Base-by-base conservation (phyloP, 2,113 vertebrate genomes). In the Gambusia affinis region DNA sequence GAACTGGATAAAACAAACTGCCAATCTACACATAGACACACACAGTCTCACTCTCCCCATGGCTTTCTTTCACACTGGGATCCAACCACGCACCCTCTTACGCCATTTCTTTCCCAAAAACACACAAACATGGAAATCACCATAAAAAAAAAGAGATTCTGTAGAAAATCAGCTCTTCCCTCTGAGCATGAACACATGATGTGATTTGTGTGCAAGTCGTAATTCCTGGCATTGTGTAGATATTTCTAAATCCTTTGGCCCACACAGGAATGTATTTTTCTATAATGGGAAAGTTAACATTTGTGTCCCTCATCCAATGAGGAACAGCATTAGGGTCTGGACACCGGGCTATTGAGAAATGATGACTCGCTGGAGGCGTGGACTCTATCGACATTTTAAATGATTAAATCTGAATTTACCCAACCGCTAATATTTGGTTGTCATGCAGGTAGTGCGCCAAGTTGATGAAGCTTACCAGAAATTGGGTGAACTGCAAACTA, bases 1-100 rank as follows among this genome's bases (percentile, higher is more conserved):
- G 3, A 30, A 30, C 30, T 76, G 78, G 82, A 86, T 80, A 75
- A 70, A 79, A 31, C 35, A 7, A 69, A 67, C 39, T 83, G 85
- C 81, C 83, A 83, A 28, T 15, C 1, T 1, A 70, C 73, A 83
- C 73, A 80, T 75, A 75, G 64, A 68, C 11, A 75, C 72, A 76
- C 28, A 77, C 72, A 75, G 69, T 80, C 22, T 64, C 19, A 19
- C 60, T 63, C 42, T 72, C 54, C 73, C 76, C 60, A 30, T 79
- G 69, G 69, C 61, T 15, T 5, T 79, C 70, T 27, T 83, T 60
- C 47, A 79, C 70, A 70, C 70, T 81, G 47, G 75, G 81, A 79
- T 75, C 63, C 62, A 47, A 72, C 29, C 15, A 1, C 69, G 8
- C 68, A 44, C n/a, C 60, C 19, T 39, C 29, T 60, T 44, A 24